A percentile compares a stretch with the other conserved stretches of the same genome.
phyloP scores from a whole-genome alignment of 2,797 vertebrate genomes.

The Coregonus suidteri region DNA sequence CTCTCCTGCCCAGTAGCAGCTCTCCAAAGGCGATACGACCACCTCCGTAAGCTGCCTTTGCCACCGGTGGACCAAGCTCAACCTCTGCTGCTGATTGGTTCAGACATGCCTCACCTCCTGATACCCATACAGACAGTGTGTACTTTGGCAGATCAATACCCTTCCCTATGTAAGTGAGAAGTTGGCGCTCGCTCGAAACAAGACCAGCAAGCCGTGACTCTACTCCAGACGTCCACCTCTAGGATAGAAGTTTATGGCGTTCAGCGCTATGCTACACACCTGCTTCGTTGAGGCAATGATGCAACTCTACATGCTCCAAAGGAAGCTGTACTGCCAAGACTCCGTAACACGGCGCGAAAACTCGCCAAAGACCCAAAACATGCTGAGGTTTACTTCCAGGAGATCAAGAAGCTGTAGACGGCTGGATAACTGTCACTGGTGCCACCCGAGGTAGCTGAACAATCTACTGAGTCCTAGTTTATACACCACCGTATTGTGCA shows the following conservation, averaged over 20 bases:
- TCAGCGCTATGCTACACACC: conserved; percentile 2
- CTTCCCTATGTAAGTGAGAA: not conserved
- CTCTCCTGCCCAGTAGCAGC: not conserved
- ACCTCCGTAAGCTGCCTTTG: not conserved
- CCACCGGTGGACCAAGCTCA: too few relatives aligned
- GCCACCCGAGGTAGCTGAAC: too few relatives aligned
- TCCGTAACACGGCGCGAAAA: conserved; percentile 20
- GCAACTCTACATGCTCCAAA: not conserved
- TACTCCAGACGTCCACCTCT: not conserved
- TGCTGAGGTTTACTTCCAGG: not conserved
- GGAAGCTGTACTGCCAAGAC: conserved; percentile 5
- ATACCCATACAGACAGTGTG: too few relatives aligned
- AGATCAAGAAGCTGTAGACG: conserved; percentile 21
- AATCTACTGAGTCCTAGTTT: too few relatives aligned
- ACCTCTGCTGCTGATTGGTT: too few relatives aligned
- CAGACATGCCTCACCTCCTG: too few relatives aligned
- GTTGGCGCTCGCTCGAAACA: not conserved
- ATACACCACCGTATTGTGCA: too few relatives aligned
- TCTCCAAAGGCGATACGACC: not conserved
- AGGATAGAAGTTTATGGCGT: not conserved
- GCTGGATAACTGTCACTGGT: too few relatives aligned
- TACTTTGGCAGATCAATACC: conserved; percentile 7
- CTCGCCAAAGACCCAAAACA: conserved; percentile 16
- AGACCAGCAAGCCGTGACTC: conserved; percentile 1
- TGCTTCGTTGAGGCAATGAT: not conserved